Conservation (phyloP, 2,888 invertebrate species). For the Euzetes globulus region DNA sequence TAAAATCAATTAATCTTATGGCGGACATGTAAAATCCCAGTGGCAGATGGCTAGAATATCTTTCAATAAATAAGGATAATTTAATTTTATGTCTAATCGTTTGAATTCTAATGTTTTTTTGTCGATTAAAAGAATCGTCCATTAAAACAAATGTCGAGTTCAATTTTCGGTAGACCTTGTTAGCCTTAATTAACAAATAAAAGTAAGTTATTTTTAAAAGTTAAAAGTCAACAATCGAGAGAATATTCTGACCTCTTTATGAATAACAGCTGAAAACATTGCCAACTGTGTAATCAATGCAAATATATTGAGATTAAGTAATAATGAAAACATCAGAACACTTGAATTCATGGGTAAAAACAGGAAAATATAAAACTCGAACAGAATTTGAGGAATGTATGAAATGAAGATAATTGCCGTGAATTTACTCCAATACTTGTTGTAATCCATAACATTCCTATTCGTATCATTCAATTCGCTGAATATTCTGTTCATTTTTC, state of each 20-base stretch:
- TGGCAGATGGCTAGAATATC: background rate
- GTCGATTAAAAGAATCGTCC: background rate
- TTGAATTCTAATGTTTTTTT: background rate
- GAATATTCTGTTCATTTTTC: background rate
- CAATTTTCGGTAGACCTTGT: background rate
- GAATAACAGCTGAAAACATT: background rate
- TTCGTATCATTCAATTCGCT: background rate
- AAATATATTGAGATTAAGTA: background rate
- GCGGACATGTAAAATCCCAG: background rate
- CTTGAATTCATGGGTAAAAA: constrained; percentile 11
- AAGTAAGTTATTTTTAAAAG: background rate
- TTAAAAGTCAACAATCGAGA: background rate
- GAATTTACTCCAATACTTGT: constrained; percentile 16
- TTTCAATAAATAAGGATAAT: background rate
- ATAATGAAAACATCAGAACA: background rate
- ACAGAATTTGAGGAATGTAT: background rate
- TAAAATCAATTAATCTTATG: background rate
- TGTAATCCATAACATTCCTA: background rate
- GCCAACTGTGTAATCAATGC: background rate
- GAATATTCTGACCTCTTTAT: background rate
- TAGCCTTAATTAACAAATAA: background rate
- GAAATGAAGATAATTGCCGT: background rate
- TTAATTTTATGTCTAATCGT: background rate
- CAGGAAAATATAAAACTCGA: background rate
- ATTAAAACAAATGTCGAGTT: background rate